Evolutionary conservation across 2,797 vertebrate genomes (phyloP).

Genomic region (Hypotaenidia okinawae): DNA sequence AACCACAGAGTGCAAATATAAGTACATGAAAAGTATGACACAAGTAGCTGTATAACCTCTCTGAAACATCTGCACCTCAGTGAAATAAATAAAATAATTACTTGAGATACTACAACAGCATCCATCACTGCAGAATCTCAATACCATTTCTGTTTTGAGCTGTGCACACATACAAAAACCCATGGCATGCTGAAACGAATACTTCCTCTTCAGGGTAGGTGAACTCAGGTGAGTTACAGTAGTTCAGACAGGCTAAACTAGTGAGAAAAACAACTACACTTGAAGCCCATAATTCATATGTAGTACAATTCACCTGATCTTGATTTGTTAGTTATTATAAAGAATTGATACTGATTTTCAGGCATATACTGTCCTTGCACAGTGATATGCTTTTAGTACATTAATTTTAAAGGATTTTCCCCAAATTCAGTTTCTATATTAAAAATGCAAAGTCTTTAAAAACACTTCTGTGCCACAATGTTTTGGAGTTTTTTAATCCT

Average conservation of each 20-base stretch:
- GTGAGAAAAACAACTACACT: neutral
- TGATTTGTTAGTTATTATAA: neutral
- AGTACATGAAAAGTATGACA: neutral
- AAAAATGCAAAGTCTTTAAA: neutral
- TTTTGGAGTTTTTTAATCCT: neutral
- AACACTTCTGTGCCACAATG: neutral
- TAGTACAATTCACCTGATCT: fast-evolving
- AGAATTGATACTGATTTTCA: neutral
- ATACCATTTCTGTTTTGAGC: neutral
- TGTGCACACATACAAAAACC: neutral
- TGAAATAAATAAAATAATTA: neutral
- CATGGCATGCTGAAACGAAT: neutral
- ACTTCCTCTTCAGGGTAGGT: neutral
- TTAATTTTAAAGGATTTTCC: neutral
- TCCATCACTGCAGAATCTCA: neutral
- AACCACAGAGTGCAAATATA: neutral
- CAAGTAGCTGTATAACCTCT: neutral
- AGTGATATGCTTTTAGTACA: neutral
- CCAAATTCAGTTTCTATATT: neutral
- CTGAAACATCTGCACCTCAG: neutral
- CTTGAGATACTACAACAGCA: neutral
- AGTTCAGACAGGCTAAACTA: neutral
- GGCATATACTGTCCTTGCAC: neutral
- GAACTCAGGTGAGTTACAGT: neutral
- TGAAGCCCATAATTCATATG: fast-evolving